A percentile compares a stretch with the other conserved stretches of the same genome.
Evolutionary conservation across 2,888 invertebrate species (phyloP).

Genomic region (Nomada goodeniana): DNA sequence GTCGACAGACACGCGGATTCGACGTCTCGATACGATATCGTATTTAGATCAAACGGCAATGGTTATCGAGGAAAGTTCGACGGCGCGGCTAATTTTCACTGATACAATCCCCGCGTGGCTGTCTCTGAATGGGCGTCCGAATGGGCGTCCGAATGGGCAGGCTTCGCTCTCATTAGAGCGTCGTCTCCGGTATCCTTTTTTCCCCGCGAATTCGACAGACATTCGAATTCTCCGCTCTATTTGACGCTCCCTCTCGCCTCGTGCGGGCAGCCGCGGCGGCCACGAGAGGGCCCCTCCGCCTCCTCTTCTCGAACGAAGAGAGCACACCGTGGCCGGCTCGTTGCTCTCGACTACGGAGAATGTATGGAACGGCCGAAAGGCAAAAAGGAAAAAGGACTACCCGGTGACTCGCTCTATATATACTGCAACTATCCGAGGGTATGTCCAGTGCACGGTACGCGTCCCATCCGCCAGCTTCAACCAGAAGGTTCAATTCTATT

Average conservation of each 20-base stretch:
- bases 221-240: slow-evolving; percentile 84
- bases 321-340: slow-evolving; percentile 59
- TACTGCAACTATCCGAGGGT: slow-evolving; percentile 80
- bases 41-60: slow-evolving; percentile 37
- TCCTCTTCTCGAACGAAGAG: slow-evolving; percentile 73
- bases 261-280: slow-evolving; percentile 48
- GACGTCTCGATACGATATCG: neutral
- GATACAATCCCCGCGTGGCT: neutral
- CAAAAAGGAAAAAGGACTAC: slow-evolving; percentile 82
- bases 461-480: slow-evolving; percentile 71
- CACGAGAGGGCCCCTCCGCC: slow-evolving; percentile 60
- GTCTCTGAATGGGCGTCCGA: neutral
- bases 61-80: slow-evolving; percentile 31
- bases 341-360: slow-evolving; percentile 78
- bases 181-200: slow-evolving; percentile 46
- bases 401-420: slow-evolving; percentile 80
- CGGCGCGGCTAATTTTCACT: slow-evolving; percentile 19
- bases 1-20: neutral
- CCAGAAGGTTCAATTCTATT: slow-evolving; percentile 44
- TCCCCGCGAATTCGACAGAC: slow-evolving; percentile 81
- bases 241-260: slow-evolving; percentile 81
- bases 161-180: slow-evolving; percentile 69
- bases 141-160: slow-evolving; percentile 18
- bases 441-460: slow-evolving; percentile 81
- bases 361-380: slow-evolving; percentile 81